These are phyloP conservation scores for Drosophila anomalipes DNA, from an alignment of 2,888 invertebrate genomes.

Conservation along the genomic window DNA sequence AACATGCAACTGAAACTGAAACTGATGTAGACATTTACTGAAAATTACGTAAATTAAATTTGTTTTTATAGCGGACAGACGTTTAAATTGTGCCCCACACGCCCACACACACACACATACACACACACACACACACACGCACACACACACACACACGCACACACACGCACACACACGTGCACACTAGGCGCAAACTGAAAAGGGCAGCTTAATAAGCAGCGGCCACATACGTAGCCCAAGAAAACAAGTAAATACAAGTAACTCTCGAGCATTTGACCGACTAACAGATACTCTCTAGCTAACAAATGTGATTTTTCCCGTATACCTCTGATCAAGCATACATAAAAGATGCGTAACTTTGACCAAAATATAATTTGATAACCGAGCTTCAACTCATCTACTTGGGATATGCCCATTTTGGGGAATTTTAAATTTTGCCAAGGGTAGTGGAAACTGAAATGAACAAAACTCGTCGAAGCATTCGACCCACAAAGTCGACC, in stretches of 20 bases:
- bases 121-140: not conserved
- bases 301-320: not conserved
- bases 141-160: constrained; percentile 12
- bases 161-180: not conserved
- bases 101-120: constrained; percentile 22
- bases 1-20: constrained; percentile 67
- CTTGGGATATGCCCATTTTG: not conserved
- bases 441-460: constrained; percentile 63
- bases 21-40: constrained; percentile 81
- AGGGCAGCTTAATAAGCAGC: constrained; percentile 69
- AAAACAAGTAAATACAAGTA: not conserved
- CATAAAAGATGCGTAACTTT: not conserved
- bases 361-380: not conserved
- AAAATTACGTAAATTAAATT: constrained; percentile 82
- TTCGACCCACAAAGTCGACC: constrained; percentile 26
- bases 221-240: constrained; percentile 54
- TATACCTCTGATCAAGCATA: not conserved
- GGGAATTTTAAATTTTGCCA: not conserved
- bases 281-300: not conserved
- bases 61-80: constrained; percentile 77
- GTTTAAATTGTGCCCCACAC: constrained; percentile 54
- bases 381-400: not conserved
- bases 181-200: constrained; percentile 31
- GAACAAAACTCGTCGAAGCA: constrained; percentile 58
- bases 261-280: not conserved